Evolutionary conservation across 2,113 vertebrate species (phyloP).

Genomic region (Ciconia maguari): DNA sequence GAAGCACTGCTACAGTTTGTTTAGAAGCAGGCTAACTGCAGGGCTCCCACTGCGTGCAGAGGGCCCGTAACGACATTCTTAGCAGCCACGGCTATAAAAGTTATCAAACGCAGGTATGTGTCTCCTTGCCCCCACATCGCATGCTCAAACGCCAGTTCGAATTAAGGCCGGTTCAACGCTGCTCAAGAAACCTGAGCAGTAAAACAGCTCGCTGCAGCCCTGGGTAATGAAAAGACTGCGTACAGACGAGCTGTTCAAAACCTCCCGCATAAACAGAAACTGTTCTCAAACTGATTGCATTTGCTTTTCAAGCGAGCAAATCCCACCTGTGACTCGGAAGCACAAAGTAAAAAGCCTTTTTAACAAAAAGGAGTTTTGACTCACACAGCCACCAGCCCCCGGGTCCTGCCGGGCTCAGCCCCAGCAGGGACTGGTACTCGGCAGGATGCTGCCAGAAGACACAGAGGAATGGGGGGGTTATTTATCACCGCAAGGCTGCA

Average conservation of each 20-base stretch:
- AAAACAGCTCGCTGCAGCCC: not conserved
- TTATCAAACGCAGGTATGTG: not conserved
- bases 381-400: not conserved
- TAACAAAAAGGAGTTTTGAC: not conserved
- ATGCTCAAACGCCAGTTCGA: fast-evolving
- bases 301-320: not conserved
- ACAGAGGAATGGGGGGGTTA: not conserved
- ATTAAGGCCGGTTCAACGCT: not conserved
- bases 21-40: not conserved
- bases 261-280: not conserved
- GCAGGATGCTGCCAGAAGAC: not conserved
- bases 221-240: not conserved
- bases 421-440: not conserved
- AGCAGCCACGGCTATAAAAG: not conserved
- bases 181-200: not conserved
- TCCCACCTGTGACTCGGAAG: not conserved
- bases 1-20: not conserved
- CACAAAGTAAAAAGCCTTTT: not conserved
- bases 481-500: not conserved
- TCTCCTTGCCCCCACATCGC: not conserved
- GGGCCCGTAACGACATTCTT: fast-evolving
- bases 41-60: not conserved
- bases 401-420: not conserved
- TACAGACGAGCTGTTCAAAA: not conserved
- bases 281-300: fast-evolving